These are phyloP conservation scores for Anseranas semipalmata DNA, from an alignment of 2,113 vertebrate species.

Conservation along the genomic window DNA sequence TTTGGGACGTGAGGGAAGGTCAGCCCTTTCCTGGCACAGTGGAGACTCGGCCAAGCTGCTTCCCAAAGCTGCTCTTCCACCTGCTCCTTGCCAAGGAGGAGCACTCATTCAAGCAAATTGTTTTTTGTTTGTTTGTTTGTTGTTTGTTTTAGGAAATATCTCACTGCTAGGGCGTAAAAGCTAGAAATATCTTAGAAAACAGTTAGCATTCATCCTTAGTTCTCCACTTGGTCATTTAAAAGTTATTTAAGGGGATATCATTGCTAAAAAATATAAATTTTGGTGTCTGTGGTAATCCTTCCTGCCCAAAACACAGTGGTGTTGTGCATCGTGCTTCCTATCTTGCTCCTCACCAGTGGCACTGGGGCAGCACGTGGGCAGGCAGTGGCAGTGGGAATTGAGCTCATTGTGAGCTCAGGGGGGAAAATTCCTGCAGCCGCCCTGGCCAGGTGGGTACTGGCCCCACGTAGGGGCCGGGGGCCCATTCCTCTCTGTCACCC, in stretches of 20 bases:
- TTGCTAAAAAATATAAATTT: neutral
- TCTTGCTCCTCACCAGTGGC: neutral
- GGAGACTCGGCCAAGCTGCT: neutral
- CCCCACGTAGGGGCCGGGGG: too few species aligned
- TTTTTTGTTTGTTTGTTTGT: neutral
- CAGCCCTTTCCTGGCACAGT: neutral
- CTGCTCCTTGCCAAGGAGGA: fast-evolving
- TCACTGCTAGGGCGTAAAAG: neutral
- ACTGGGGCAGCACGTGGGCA: neutral
- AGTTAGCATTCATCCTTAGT: neutral
- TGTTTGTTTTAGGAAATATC: neutral
- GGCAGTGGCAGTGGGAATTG: neutral
- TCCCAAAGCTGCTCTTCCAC: fast-evolving
- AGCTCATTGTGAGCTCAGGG: neutral
- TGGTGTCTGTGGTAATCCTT: neutral
- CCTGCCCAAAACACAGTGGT: neutral
- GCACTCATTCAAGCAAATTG: neutral
- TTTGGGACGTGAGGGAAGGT: neutral
- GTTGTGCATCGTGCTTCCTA: neutral
- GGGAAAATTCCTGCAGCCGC: neutral
- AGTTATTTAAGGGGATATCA: neutral
- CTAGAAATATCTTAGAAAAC: neutral
- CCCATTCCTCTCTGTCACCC: too few species aligned
- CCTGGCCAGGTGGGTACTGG: too few species aligned
- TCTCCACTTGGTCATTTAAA: neutral